Evolutionary conservation across 1,140 invertebrate genomes (phyloP).

Genomic region (Acromyrmex echinatior): DNA sequence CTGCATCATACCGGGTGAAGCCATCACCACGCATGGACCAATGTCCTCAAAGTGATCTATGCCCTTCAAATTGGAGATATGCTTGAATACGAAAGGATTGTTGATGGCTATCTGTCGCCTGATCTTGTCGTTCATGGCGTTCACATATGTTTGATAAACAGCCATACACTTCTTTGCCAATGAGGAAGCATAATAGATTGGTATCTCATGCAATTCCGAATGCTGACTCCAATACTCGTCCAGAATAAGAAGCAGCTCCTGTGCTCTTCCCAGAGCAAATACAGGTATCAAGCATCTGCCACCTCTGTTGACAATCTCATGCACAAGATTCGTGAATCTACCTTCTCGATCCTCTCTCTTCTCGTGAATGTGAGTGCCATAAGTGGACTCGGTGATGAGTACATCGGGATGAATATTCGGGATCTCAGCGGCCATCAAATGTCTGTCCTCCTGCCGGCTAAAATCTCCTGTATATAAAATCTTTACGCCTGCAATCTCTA

Average conservation of each 20-base stretch:
- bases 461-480: slow-evolving; percentile 99
- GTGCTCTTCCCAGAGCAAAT: slow-evolving; percentile 98
- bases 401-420: slow-evolving; percentile 98
- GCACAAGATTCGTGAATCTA: slow-evolving; percentile 97
- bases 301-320: slow-evolving; percentile 98
- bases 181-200: slow-evolving; percentile 99
- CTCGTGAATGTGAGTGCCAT: slow-evolving; percentile 99
- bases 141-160: slow-evolving; percentile 99
- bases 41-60: slow-evolving; percentile 99
- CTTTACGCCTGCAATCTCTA: slow-evolving; percentile 97
- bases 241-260: slow-evolving; percentile 98
- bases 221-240: slow-evolving; percentile 99
- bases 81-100: slow-evolving; percentile 99
- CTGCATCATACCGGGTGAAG: slow-evolving; percentile 99
- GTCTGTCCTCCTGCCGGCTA: slow-evolving; percentile 98
- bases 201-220: slow-evolving; percentile 99
- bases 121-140: slow-evolving; percentile 99
- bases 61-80: slow-evolving; percentile 99
- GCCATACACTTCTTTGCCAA: slow-evolving; percentile 99
- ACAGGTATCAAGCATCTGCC: slow-evolving; percentile 99
- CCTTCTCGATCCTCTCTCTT: slow-evolving; percentile 98
- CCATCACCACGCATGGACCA: slow-evolving; percentile 99
- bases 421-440: slow-evolving; percentile 99
- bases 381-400: slow-evolving; percentile 99
- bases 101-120: slow-evolving; percentile 98